A percentile compares a stretch with the other conserved stretches of the same genome.
phyloP scores from a whole-genome alignment of 1,140 invertebrate genomes.

The Drosophila bifasciata region DNA sequence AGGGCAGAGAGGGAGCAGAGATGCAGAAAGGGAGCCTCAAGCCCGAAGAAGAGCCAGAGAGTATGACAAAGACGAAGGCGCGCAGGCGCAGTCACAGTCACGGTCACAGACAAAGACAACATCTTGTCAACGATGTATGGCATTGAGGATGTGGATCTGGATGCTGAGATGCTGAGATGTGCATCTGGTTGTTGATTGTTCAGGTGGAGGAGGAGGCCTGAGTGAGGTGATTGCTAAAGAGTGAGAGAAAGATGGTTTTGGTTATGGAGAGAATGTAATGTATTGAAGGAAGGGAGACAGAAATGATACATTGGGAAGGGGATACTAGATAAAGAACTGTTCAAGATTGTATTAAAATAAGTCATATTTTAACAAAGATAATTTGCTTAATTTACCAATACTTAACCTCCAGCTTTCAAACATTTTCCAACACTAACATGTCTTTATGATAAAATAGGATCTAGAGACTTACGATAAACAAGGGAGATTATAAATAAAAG shows the following conservation, averaged over 20 bases:
- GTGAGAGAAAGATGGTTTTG: constrained; percentile 7
- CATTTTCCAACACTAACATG: too few species aligned
- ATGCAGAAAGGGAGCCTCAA: not conserved
- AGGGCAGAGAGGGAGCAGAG: too few species aligned
- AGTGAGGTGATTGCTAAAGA: not conserved
- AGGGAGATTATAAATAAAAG: too few species aligned
- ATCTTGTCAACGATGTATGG: constrained; percentile 57
- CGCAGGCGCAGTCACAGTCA: constrained; percentile 43
- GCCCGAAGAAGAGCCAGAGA: constrained; percentile 5
- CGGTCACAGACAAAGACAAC: constrained; percentile 29
- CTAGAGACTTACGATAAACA: too few species aligned
- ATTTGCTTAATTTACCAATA: too few species aligned
- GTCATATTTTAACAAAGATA: too few species aligned
- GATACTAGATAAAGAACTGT: too few species aligned
- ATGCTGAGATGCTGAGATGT: constrained; percentile 16
- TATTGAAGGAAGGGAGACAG: too few species aligned
- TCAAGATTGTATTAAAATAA: too few species aligned
- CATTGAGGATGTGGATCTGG: constrained; percentile 58
- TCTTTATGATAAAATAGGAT: too few species aligned
- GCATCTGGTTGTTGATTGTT: constrained; percentile 17
- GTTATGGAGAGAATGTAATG: not conserved
- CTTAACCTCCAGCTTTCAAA: too few species aligned
- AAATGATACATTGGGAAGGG: too few species aligned
- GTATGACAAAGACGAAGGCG: constrained; percentile 31
- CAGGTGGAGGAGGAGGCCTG: not conserved